Conservation (phyloP, 2,797 vertebrate genomes). For the Sylvilagus floridanus region DNA sequence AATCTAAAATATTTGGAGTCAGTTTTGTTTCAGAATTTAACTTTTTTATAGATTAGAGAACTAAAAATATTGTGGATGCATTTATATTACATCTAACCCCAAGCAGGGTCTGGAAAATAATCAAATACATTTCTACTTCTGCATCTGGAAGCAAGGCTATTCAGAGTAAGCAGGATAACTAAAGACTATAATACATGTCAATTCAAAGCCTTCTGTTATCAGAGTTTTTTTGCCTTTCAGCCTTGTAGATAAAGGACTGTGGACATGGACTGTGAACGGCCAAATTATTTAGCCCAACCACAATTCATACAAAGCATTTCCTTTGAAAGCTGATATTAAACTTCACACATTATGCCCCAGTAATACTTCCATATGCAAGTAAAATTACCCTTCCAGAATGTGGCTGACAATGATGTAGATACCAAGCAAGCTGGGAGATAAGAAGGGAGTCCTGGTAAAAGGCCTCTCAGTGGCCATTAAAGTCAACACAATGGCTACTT, state of each 20-base stretch:
- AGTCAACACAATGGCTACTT: neutral
- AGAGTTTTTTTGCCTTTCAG: neutral
- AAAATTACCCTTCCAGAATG: neutral
- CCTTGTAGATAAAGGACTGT: neutral
- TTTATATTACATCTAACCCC: neutral
- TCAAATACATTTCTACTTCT: constrained; percentile 26
- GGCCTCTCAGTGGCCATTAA: neutral
- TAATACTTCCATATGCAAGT: neutral
- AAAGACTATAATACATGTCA: constrained; percentile 28
- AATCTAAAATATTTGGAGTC: neutral
- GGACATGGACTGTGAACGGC: neutral
- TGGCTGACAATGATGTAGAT: constrained; percentile 14
- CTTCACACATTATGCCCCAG: neutral
- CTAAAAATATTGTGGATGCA: neutral
- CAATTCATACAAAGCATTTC: constrained; percentile 46
- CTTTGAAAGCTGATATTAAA: constrained; percentile 39
- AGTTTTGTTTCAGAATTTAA: constrained; percentile 26
- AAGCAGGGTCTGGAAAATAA: neutral
- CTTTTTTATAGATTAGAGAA: neutral
- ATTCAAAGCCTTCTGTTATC: constrained; percentile 39
- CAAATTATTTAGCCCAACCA: constrained; percentile 7
- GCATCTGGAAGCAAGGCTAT: neutral
- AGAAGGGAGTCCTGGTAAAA: neutral
- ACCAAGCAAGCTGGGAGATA: neutral
- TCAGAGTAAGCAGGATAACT: neutral